A percentile compares a stretch with the other conserved stretches of the same genome.
These are phyloP conservation scores for Acrossocheilus fasciatus DNA, from an alignment of 2,797 vertebrate species.

Conservation along the genomic window DNA sequence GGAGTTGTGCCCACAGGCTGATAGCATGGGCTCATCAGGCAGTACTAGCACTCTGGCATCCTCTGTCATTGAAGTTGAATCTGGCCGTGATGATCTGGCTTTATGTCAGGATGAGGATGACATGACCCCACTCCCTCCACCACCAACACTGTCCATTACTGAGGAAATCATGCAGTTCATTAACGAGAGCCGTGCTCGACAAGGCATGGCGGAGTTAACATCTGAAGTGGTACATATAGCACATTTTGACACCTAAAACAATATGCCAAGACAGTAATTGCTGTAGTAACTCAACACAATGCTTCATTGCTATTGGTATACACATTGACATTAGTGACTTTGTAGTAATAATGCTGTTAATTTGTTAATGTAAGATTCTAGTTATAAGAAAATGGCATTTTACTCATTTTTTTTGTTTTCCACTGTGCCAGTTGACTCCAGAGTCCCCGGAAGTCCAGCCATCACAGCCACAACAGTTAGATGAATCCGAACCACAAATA, in stretches of 20 bases:
- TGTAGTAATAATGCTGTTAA: neutral
- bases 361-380: neutral
- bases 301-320: neutral
- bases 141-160: constrained; percentile 85
- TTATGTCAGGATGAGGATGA: constrained; percentile 72
- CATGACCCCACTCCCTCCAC: constrained; percentile 68
- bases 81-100: constrained; percentile 48
- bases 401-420: constrained; percentile 20
- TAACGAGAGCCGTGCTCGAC: constrained; percentile 79
- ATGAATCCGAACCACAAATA: constrained; percentile 41
- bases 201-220: constrained; percentile 62
- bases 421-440: constrained; percentile 62
- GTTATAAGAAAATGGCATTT: neutral
- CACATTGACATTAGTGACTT: neutral
- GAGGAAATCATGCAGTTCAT: constrained; percentile 90
- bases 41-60: constrained; percentile 78
- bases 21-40: constrained; percentile 71
- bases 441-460: constrained; percentile 47
- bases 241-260: neutral
- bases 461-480: constrained; percentile 15
- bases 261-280: neutral
- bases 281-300: neutral
- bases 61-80: constrained; percentile 78
- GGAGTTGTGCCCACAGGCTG: constrained; percentile 72
- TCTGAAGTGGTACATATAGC: constrained; percentile 42